A percentile compares a stretch with the other conserved stretches of the same genome.
Conservation (phyloP, 2,797 vertebrate genomes). For the Sebastes flavidus region DNA sequence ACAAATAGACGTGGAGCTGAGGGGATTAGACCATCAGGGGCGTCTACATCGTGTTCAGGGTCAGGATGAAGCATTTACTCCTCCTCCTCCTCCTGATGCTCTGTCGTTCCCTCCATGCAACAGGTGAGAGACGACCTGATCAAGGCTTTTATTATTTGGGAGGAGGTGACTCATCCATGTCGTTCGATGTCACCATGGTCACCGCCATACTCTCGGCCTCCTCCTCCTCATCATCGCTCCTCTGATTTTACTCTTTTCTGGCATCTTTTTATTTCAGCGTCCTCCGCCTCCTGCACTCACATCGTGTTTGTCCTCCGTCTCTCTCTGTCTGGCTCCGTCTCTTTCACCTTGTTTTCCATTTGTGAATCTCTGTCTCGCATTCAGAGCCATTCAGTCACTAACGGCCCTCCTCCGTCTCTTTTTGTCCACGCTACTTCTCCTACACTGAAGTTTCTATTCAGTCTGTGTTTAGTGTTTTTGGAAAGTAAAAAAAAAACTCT, state of each 20-base stretch:
- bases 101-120: not conserved
- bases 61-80: constrained; percentile 1
- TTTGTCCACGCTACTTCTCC: not conserved
- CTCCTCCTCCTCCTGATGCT: not conserved
- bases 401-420: not conserved
- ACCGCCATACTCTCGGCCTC: constrained; percentile 21
- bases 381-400: not conserved
- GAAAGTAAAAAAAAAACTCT: not conserved
- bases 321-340: not conserved
- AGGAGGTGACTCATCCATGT: constrained; percentile 47
- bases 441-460: not conserved
- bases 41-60: not conserved
- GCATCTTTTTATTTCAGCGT: not conserved
- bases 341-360: not conserved
- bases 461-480: not conserved
- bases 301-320: not conserved
- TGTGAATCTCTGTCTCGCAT: not conserved
- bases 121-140: constrained; percentile 37
- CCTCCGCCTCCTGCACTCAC: not conserved
- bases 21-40: no score
- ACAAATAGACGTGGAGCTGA: no score
- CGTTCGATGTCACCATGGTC: constrained; percentile 40
- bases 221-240: not conserved
- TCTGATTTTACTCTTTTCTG: not conserved
- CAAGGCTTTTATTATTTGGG: constrained; percentile 27